Percentiles rank a stretch among this genome's conserved stretches.
phyloP scores from a whole-genome alignment of 2,797 vertebrate genomes.

The Sarcoramphus papa region DNA sequence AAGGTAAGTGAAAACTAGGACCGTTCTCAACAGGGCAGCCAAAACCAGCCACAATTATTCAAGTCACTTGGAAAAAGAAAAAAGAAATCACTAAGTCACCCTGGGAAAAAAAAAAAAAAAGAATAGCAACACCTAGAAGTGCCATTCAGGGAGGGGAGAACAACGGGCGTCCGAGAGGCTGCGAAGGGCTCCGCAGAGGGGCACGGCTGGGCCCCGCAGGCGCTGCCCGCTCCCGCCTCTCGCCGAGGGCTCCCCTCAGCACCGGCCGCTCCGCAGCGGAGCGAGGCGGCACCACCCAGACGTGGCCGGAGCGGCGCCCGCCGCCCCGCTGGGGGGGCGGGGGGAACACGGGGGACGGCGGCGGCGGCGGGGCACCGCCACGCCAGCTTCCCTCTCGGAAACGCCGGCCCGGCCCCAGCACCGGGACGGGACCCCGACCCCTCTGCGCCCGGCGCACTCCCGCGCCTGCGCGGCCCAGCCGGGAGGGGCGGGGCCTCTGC shows the following conservation, averaged over 20 bases:
- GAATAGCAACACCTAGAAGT: background rate
- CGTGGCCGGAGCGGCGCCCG: background rate
- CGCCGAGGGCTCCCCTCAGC: background rate
- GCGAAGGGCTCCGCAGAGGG: background rate
- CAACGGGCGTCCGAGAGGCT: rapidly evolving
- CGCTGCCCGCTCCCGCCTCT: background rate
- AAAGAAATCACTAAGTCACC: background rate
- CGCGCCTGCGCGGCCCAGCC: background rate
- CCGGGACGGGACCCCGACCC: rapidly evolving
- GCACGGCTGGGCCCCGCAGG: background rate
- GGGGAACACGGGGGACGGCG: too few species aligned
- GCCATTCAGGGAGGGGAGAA: background rate
- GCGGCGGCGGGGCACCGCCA: too few species aligned
- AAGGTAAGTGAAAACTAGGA: background rate
- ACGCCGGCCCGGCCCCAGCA: rapidly evolving
- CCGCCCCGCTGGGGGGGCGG: background rate
- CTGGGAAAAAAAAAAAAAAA: background rate
- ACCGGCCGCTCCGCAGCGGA: background rate
- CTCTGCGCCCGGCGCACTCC: background rate
- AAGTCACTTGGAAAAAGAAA: background rate
- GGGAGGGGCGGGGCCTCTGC: background rate
- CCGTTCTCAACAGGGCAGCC: background rate
- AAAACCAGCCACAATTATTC: background rate
- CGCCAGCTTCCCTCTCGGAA: background rate
- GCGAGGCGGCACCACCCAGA: background rate